Conservation (phyloP, 2,797 vertebrate genomes). For the Myotis daubentonii region DNA sequence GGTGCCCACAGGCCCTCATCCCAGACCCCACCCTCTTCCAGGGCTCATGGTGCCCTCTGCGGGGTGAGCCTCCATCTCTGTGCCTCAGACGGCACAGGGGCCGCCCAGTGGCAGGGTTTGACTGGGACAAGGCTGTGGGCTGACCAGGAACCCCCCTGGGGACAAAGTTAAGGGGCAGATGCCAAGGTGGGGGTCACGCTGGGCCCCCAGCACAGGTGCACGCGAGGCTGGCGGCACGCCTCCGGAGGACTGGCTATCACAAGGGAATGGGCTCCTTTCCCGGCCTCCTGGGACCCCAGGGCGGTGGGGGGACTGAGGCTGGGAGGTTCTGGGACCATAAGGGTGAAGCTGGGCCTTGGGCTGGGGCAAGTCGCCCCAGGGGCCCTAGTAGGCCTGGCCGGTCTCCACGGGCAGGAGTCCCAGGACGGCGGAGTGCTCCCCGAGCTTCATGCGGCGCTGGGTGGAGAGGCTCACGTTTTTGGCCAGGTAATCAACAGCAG, state of each 20-base stretch:
- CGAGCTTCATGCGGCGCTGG: slow-evolving; percentile 96
- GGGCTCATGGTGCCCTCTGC: background rate
- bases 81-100: background rate
- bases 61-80: background rate
- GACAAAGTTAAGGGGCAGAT: background rate
- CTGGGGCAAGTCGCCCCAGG: slow-evolving; percentile 47
- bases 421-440: slow-evolving; percentile 95
- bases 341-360: slow-evolving; percentile 23
- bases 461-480: slow-evolving; percentile 96
- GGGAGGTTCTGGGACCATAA: slow-evolving; percentile 60
- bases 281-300: slow-evolving; percentile 53
- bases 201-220: slow-evolving; percentile 55
- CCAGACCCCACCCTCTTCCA: background rate
- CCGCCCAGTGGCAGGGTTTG: background rate
- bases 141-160: slow-evolving; percentile 32
- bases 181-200: background rate
- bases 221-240: background rate
- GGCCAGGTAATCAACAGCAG: slow-evolving; percentile 96
- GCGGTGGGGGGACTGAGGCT: background rate
- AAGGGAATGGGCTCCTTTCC: background rate
- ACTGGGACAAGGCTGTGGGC: background rate
- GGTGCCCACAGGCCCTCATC: background rate
- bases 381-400: slow-evolving; percentile 95
- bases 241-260: background rate
- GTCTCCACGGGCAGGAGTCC: slow-evolving; percentile 96